A percentile compares a stretch with the other conserved stretches of the same genome.
Evolutionary conservation across 2,888 invertebrate species (phyloP).

Genomic region (Trichopoda pennipes): DNA sequence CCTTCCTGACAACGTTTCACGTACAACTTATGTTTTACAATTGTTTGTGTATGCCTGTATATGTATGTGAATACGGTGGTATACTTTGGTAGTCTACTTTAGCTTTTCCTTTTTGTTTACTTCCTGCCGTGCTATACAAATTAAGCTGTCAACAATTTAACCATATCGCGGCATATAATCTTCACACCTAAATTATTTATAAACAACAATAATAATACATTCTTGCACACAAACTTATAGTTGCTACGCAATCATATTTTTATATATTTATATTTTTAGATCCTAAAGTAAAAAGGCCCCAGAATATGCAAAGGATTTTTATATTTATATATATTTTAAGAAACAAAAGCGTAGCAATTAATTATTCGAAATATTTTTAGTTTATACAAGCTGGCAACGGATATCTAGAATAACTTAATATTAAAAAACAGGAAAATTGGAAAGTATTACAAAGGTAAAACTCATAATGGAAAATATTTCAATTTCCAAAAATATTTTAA

Average conservation of each 20-base stretch:
- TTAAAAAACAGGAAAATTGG: too few relatives aligned
- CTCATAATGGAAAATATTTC: too few relatives aligned
- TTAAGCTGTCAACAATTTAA: constrained; percentile 72
- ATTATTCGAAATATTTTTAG: too few relatives aligned
- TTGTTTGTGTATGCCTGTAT: background rate
- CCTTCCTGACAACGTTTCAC: constrained; percentile 47
- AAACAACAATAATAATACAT: constrained; percentile 60
- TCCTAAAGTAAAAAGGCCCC: constrained; percentile 13
- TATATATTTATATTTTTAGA: background rate
- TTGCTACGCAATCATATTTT: background rate
- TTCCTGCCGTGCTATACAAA: constrained; percentile 70
- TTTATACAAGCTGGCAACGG: too few relatives aligned
- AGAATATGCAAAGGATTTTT: constrained; percentile 9
- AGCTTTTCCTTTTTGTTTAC: constrained; percentile 32
- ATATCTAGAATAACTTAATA: too few relatives aligned
- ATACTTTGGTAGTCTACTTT: constrained; percentile 55
- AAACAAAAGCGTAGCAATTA: constrained; percentile 26
- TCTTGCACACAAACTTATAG: background rate
- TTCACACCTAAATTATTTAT: constrained; percentile 72
- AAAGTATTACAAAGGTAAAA: too few relatives aligned
- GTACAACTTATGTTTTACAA: constrained; percentile 41
- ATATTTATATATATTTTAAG: constrained; percentile 9
- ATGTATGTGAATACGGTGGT: background rate
- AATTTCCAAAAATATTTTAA: too few relatives aligned
- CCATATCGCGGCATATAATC: constrained; percentile 71